Evolutionary conservation across 2,113 vertebrate genomes (phyloP).

Genomic region (Willisornis vidua): DNA sequence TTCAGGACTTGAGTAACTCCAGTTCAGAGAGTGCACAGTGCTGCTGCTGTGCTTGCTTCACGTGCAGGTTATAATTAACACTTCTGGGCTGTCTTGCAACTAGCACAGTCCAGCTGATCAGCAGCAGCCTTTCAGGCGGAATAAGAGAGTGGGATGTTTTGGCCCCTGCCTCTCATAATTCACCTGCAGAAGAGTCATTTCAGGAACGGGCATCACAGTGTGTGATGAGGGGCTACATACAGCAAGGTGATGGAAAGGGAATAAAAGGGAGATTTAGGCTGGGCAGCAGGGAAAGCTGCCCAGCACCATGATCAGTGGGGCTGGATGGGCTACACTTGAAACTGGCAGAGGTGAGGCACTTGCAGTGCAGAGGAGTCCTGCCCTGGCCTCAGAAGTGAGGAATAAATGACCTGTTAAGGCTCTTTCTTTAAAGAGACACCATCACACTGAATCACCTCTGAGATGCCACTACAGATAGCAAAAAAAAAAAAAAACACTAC

Average conservation of each 20-base stretch:
- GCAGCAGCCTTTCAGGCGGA: not conserved
- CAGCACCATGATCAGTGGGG: not conserved
- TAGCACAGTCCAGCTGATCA: not conserved
- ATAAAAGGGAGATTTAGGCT: not conserved
- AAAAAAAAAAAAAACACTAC: not conserved
- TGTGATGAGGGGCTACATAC: not conserved
- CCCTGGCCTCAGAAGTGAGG: not conserved
- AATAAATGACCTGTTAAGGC: not conserved
- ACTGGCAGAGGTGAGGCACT: not conserved
- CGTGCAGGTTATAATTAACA: not conserved
- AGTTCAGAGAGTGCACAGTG: not conserved
- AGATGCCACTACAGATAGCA: not conserved
- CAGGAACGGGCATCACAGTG: not conserved
- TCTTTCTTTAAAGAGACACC: not conserved
- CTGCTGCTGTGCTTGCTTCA: not conserved
- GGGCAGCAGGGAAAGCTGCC: not conserved
- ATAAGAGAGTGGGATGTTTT: not conserved
- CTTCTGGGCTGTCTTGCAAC: not conserved
- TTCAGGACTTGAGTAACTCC: not conserved
- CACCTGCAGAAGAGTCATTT: not conserved
- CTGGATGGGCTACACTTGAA: not conserved
- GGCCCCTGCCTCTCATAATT: not conserved
- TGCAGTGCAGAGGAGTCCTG: not conserved
- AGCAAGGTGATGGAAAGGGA: not conserved
- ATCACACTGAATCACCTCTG: not conserved